Conservation (phyloP, 2,888 invertebrate genomes). For the Ormyrus thymus region DNA sequence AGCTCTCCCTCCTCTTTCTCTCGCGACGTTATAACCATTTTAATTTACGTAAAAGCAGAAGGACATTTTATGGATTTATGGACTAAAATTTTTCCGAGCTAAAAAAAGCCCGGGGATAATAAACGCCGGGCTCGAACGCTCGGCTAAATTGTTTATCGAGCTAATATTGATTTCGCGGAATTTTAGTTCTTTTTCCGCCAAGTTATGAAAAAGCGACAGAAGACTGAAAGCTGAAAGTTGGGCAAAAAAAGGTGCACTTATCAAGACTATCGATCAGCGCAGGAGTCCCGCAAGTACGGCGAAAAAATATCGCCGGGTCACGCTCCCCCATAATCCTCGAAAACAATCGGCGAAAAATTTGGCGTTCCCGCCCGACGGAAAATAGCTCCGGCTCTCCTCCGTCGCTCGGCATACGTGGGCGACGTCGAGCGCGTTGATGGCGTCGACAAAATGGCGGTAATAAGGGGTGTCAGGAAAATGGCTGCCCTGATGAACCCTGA, state of each 20-base stretch:
- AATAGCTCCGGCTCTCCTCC: slow-evolving; percentile 24
- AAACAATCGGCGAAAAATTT: slow-evolving; percentile 50
- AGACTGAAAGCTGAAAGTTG: too few relatives aligned
- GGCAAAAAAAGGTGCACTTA: too few relatives aligned
- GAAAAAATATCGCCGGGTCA: not conserved
- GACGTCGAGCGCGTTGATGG: slow-evolving; percentile 49
- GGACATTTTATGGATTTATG: slow-evolving; percentile 49
- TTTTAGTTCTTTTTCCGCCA: too few relatives aligned
- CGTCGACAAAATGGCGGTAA: slow-evolving; percentile 70
- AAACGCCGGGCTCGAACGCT: too few relatives aligned
- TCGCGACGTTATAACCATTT: slow-evolving; percentile 45
- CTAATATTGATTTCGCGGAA: too few relatives aligned
- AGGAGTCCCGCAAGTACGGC: too few relatives aligned
- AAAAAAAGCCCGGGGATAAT: slow-evolving; percentile 14
- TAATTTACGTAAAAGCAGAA: slow-evolving; percentile 53
- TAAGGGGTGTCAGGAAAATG: slow-evolving; percentile 72
- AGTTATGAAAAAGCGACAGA: too few relatives aligned
- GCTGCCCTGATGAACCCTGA: slow-evolving; percentile 71
- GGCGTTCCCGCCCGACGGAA: not conserved
- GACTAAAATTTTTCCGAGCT: slow-evolving; percentile 39
- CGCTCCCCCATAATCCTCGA: slow-evolving; percentile 37
- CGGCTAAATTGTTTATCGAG: too few relatives aligned
- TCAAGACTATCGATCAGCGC: too few relatives aligned
- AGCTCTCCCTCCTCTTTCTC: slow-evolving; percentile 29
- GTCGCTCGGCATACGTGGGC: not conserved